Base-by-base conservation (phyloP, 2,113 vertebrate species). In the Butorides virescens region DNA sequence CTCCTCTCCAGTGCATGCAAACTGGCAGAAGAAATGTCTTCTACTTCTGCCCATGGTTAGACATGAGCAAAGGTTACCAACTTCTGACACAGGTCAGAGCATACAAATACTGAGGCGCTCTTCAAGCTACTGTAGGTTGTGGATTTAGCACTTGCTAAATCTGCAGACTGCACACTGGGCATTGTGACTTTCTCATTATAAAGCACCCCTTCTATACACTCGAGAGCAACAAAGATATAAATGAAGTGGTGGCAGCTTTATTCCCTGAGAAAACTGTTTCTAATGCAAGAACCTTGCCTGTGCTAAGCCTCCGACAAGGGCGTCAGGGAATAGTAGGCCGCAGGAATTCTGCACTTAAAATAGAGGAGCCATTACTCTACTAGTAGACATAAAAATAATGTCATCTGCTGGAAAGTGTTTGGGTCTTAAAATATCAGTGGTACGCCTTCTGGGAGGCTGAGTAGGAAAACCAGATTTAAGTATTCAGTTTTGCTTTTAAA, bases 181-280 rank as follows among this genome's bases (percentile, higher is more conserved):
- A 47, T 22, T 19, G 77, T 52, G 73, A 94, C 68, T 61, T 55
- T 39, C 72, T 56, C 80, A 7, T 85, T 95, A 78, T 94, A 89
- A 30, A 96, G 81, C 76, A 39, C 49, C 39, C 77, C 85, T 93
- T 90, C 42, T 18, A 88, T 15, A 88, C 34, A 11, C 25, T 78
- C 78, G 13, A n/a, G 66, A 79, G 49, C 65, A 89, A 53, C 87
- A 82, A 36, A 91, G 80, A 82, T 29, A 87, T 72, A 96, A 95
- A 97, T 85, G 87, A 96, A 94, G 95, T 94, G 96, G 92, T 96
- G 94, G 95, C 94, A 97, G 93, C 92, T 97, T 96, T 96, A 96
- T 92, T 94, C 90, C 66, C 73, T 37, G 49, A 93, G 77, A 95
- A 94, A 96, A 93, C 26, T 2, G 22, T 17, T 96, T 9, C 93